A percentile compares a stretch with the other conserved stretches of the same genome.
phyloP scores from a whole-genome alignment of 1,140 invertebrate genomes.

The Bradysia coprophila region DNA sequence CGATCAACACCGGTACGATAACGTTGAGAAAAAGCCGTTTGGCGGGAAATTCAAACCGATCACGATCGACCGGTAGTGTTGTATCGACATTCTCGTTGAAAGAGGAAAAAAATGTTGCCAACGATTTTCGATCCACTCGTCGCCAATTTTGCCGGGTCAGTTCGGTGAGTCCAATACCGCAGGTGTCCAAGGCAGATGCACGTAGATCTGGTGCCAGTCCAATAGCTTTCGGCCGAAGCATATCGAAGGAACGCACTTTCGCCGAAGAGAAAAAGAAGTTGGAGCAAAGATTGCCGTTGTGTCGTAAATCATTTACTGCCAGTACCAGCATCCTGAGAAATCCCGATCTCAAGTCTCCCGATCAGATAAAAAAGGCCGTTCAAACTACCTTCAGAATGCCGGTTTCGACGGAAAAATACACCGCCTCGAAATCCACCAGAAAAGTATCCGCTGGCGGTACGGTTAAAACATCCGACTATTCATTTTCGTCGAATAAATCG shows the following conservation, averaged over 20 bases:
- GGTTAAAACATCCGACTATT: background rate
- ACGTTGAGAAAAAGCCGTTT: constrained; percentile 10
- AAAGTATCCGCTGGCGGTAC: background rate
- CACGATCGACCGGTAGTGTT: background rate
- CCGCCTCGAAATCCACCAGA: background rate
- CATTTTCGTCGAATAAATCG: constrained; percentile 2
- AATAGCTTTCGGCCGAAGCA: constrained; percentile 19
- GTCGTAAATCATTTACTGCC: constrained; percentile 17
- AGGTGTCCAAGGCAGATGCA: constrained; percentile 8
- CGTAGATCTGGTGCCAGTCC: constrained; percentile 21
- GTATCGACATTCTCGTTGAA: constrained; percentile 1
- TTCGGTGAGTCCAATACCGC: constrained; percentile 8
- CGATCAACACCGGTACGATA: constrained; percentile 9
- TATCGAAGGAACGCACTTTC: constrained; percentile 22
- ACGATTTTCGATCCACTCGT: background rate
- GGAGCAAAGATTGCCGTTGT: constrained; percentile 15
- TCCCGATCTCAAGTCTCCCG: constrained; percentile 33
- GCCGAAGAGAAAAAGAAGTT: constrained; percentile 22
- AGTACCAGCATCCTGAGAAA: constrained; percentile 21
- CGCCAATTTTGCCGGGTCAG: background rate
- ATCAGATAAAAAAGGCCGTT: constrained; percentile 35
- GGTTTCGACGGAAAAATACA: background rate
- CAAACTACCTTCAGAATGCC: constrained; percentile 21
- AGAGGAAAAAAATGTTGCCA: constrained; percentile 2
- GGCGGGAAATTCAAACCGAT: background rate